phyloP scores from a whole-genome alignment of 37 sponge, comb jelly and placozoan genomes.

The Mnemiopsis leidyi region DNA sequence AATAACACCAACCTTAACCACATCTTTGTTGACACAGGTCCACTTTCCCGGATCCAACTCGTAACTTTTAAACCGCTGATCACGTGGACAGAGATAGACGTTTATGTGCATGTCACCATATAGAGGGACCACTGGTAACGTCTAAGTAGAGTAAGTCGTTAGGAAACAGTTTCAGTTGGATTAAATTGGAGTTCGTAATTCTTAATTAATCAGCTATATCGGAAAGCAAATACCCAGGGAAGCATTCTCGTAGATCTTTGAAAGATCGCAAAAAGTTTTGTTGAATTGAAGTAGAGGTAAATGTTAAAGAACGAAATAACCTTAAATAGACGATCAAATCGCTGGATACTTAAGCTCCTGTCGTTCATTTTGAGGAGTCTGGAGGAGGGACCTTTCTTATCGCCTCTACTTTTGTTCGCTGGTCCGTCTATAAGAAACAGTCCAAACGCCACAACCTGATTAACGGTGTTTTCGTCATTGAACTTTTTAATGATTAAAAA shows the following conservation, averaged over 20 bases:
- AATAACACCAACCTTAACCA: constrained; percentile 73
- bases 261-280: neutral
- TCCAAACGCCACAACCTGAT: constrained; percentile 2
- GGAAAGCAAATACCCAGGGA: neutral
- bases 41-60: constrained; percentile 82
- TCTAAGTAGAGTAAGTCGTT: constrained; percentile 67
- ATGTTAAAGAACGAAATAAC: neutral
- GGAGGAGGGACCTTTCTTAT: neutral
- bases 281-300: neutral
- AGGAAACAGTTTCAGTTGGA: neutral
- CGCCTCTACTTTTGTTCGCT: neutral
- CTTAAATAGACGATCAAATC: constrained; percentile 46
- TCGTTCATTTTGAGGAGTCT: constrained; percentile 49
- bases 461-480: too few species aligned
- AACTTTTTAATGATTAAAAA: constrained; percentile 89
- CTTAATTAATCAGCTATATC: neutral
- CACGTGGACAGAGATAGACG: constrained; percentile 75
- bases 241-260: neutral
- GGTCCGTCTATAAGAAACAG: constrained; percentile 41
- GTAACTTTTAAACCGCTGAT: constrained; percentile 73
- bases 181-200: neutral
- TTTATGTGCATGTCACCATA: constrained; percentile 95
- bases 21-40: constrained; percentile 89
- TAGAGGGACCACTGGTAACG: constrained; percentile 89
- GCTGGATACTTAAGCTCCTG: neutral